Percentiles rank a stretch among this genome's conserved stretches.
Evolutionary conservation across 2,888 invertebrate genomes (phyloP).

Genomic region (Megastigmus dorsalis): DNA sequence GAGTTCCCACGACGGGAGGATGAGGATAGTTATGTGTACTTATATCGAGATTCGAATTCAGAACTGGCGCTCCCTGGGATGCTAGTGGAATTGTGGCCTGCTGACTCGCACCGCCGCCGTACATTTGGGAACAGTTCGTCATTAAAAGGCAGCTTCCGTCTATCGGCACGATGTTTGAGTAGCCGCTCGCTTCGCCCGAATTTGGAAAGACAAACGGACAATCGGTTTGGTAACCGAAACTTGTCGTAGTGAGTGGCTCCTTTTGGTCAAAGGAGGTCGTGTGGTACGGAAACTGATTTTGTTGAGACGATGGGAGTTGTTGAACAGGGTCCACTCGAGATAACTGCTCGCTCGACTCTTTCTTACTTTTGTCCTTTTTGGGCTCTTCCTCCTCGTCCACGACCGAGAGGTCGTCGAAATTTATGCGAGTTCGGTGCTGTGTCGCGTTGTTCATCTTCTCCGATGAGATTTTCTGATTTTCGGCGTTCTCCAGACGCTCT

Average conservation of each 20-base stretch:
- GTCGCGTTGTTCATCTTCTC: conserved; percentile 72
- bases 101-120: conserved; percentile 47
- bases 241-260: conserved; percentile 57
- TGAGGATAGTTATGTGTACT: conserved; percentile 9
- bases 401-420: conserved; percentile 85
- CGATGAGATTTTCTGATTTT: conserved; percentile 75
- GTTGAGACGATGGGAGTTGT: neutral
- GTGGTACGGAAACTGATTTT: conserved; percentile 24
- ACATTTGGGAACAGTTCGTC: conserved; percentile 60
- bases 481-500: conserved; percentile 69
- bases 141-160: conserved; percentile 52
- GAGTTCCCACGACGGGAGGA: neutral
- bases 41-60: conserved; percentile 23
- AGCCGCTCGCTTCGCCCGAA: conserved; percentile 45
- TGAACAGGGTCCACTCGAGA: neutral
- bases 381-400: conserved; percentile 82
- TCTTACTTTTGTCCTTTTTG: conserved; percentile 64
- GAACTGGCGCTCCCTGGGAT: conserved; percentile 32
- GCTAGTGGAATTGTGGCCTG: conserved; percentile 49
- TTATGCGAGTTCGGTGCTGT: conserved; percentile 66
- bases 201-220: conserved; percentile 66
- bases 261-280: conserved; percentile 37
- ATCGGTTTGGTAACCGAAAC: conserved; percentile 61
- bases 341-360: conserved; percentile 10
- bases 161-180: conserved; percentile 44